These are phyloP conservation scores for Phalloptychus januarius DNA, from an alignment of 2,797 vertebrate genomes.

Conservation along the genomic window DNA sequence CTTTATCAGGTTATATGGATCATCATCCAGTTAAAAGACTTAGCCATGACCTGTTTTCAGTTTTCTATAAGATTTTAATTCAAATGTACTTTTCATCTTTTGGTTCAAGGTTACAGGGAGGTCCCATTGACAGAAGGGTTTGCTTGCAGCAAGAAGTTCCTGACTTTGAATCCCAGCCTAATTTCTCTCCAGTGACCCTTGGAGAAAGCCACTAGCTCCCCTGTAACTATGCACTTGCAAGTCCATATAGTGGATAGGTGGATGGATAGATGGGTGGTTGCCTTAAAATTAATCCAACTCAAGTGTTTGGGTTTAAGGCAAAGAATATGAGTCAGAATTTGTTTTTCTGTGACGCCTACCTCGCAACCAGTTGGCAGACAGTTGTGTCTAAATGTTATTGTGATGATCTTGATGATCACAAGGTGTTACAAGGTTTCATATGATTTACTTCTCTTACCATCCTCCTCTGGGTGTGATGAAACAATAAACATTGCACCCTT, in stretches of 20 bases:
- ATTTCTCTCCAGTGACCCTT: neutral
- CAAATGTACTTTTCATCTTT: neutral
- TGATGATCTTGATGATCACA: neutral
- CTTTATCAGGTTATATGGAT: neutral
- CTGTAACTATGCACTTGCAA: neutral
- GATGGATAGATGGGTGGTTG: neutral
- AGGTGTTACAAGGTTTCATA: neutral
- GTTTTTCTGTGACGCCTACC: neutral
- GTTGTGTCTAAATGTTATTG: neutral
- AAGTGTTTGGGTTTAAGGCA: neutral
- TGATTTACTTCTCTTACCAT: neutral
- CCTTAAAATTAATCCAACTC: neutral
- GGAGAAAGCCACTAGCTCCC: neutral
- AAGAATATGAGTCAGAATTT: neutral
- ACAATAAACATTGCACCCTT: neutral
- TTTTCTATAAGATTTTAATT: neutral
- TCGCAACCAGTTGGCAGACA: neutral
- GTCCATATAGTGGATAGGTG: neutral
- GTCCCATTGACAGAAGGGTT: neutral
- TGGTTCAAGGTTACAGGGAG: neutral
- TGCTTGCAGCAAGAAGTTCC: neutral
- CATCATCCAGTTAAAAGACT: neutral
- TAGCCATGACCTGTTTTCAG: neutral
- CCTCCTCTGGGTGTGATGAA: neutral
- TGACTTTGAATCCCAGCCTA: neutral